Conservation (phyloP, 2,888 invertebrate species). For the Aporophyla lueneburgensis region DNA sequence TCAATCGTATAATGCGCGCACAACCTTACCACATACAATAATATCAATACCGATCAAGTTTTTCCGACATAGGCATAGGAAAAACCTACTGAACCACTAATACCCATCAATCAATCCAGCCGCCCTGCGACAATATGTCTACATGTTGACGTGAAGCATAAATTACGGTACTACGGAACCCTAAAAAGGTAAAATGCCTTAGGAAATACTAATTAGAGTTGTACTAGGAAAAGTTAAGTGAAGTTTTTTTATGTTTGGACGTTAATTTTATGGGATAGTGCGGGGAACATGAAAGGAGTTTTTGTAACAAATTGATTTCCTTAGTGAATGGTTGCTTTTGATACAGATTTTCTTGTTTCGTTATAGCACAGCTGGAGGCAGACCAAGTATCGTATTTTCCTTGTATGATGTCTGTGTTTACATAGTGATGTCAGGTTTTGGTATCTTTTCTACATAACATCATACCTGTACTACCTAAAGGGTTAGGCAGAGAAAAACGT, state of each 20-base stretch:
- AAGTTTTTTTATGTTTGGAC: constrained; percentile 35
- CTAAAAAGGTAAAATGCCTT: constrained; percentile 68
- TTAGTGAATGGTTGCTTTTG: constrained; percentile 8
- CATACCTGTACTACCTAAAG: too few relatives aligned
- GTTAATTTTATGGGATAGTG: constrained; percentile 58
- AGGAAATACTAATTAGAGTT: constrained; percentile 63
- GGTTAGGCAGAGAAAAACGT: too few relatives aligned
- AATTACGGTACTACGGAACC: constrained; percentile 56
- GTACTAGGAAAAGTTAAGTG: constrained; percentile 49
- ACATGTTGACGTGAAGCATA: constrained; percentile 64
- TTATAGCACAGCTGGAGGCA: background rate
- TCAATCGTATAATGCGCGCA: constrained; percentile 26
- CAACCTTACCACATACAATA: constrained; percentile 41
- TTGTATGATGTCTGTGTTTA: background rate
- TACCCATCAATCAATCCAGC: constrained; percentile 70
- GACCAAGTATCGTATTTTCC: background rate
- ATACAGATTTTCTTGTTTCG: constrained; percentile 22
- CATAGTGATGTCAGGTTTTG: background rate
- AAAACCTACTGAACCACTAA: constrained; percentile 62
- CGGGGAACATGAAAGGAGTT: constrained; percentile 55
- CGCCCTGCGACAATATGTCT: constrained; percentile 71
- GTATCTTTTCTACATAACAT: background rate
- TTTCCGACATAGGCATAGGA: constrained; percentile 53
- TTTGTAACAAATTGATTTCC: constrained; percentile 42
- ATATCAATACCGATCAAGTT: constrained; percentile 64